A percentile compares a stretch with the other conserved stretches of the same genome.
phyloP scores from a whole-genome alignment of 1,140 invertebrate genomes.

The silkworm (Bombyx mori) region DNA sequence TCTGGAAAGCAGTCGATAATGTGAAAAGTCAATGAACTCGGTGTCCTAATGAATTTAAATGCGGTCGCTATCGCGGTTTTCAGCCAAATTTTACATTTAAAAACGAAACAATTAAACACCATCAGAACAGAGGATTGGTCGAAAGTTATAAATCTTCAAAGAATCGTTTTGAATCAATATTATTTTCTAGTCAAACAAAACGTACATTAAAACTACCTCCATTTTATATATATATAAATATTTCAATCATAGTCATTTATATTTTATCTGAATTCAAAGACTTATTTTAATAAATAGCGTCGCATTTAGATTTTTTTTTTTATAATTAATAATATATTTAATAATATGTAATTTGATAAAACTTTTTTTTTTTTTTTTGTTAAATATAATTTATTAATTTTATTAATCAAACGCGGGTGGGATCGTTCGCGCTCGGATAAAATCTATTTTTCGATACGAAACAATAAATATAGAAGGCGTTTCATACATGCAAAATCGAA shows the following conservation, averaged over 20 bases:
- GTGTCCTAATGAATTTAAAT: constrained; percentile 44
- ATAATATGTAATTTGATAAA: no score
- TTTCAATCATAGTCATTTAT: constrained; percentile 55
- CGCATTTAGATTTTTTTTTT: constrained; percentile 57
- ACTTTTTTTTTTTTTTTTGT: constrained; percentile 17
- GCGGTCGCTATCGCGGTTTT: constrained; percentile 42
- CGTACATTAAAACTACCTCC: constrained; percentile 49
- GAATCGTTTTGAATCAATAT: constrained; percentile 43
- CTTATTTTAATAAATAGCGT: constrained; percentile 63
- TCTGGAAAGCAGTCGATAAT: constrained; percentile 27
- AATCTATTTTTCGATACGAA: constrained; percentile 28
- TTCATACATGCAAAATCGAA: no score
- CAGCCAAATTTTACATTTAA: constrained; percentile 25
- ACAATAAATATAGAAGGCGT: constrained; percentile 7
- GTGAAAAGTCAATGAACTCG: constrained; percentile 37
- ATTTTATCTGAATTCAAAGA: constrained; percentile 54
- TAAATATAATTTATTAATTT: constrained; percentile 25
- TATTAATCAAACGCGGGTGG: constrained; percentile 55
- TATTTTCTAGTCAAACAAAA: constrained; percentile 49
- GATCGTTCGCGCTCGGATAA: constrained; percentile 34
- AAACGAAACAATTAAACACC: constrained; percentile 35
- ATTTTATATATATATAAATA: constrained; percentile 50
- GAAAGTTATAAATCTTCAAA: constrained; percentile 25
- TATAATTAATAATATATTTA: constrained; percentile 27
- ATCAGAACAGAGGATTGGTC: constrained; percentile 45